Percentiles rank a stretch among this genome's conserved stretches.
phyloP scores from a whole-genome alignment of 1,140 invertebrate genomes.

The Harpegnathos saltator region DNA sequence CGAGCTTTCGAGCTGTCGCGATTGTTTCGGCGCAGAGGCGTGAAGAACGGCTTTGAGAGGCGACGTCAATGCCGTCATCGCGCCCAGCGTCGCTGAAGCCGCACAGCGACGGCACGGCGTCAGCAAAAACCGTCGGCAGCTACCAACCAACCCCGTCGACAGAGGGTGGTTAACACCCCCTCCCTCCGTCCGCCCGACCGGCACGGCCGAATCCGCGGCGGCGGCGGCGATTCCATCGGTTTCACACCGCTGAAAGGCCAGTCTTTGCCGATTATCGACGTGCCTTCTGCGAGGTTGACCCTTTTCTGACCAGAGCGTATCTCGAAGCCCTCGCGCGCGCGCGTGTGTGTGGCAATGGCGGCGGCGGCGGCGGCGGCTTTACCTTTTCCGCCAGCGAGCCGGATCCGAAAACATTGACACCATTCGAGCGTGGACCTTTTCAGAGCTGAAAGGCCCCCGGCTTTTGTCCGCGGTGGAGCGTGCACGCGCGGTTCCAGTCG shows the following conservation, averaged over 20 bases:
- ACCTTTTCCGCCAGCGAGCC: conserved; percentile 30
- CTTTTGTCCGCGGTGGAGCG: conserved; percentile 36
- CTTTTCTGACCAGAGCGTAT: conserved; percentile 51
- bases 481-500: neutral
- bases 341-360: no score
- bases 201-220: conserved; percentile 10
- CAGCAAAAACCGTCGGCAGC: conserved; percentile 55
- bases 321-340: neutral
- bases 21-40: conserved; percentile 71
- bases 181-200: neutral
- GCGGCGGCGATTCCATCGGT: neutral
- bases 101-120: neutral
- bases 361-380: neutral
- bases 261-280: conserved; percentile 72
- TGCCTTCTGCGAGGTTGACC: conserved; percentile 55
- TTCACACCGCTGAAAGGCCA: conserved; percentile 34
- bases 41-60: conserved; percentile 69
- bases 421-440: conserved; percentile 47
- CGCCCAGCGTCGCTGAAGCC: neutral
- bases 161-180: conserved; percentile 60
- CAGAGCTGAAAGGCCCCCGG: conserved; percentile 45
- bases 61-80: conserved; percentile 7
- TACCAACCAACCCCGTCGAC: conserved; percentile 3
- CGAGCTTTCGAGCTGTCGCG: conserved; percentile 51
- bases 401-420: conserved; percentile 52